phyloP scores from a whole-genome alignment of 2,797 vertebrate genomes.

The Discoglossus pictus region DNA sequence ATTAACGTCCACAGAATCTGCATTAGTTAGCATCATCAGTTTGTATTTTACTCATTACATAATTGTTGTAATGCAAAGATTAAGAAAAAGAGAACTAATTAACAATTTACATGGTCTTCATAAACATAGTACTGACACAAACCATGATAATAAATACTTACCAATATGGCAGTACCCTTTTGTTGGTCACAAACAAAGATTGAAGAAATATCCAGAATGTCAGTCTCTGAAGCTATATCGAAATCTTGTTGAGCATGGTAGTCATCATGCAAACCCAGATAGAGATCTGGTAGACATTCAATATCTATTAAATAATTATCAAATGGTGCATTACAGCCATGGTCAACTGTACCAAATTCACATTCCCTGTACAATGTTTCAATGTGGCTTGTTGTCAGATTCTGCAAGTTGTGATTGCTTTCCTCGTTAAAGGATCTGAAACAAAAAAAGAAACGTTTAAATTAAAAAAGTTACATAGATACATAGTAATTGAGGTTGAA shows the following conservation, averaged over 20 bases:
- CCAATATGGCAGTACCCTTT: conserved; percentile 55
- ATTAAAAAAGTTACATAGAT: too few relatives aligned
- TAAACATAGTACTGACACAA: too few relatives aligned
- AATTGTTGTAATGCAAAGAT: too few relatives aligned
- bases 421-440: conserved; percentile 53
- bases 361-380: conserved; percentile 30
- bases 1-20: too few relatives aligned
- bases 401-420: neutral
- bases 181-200: conserved; percentile 39
- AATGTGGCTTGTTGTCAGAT: conserved; percentile 24
- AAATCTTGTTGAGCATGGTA: conserved; percentile 17
- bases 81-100: too few relatives aligned
- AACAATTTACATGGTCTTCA: too few relatives aligned
- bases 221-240: conserved; percentile 30
- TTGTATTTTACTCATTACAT: too few relatives aligned
- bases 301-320: conserved; percentile 36
- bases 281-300: conserved; percentile 43
- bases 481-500: too few relatives aligned
- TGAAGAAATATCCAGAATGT: conserved; percentile 18
- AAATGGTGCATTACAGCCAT: conserved; percentile 25
- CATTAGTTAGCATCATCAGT: too few relatives aligned
- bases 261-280: conserved; percentile 14
- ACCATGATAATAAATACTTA: too few relatives aligned
- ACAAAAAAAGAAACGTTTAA: conserved; percentile 31
- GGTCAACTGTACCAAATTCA: conserved; percentile 15